These are phyloP conservation scores for Platypus cylindrus DNA, from an alignment of 2,888 invertebrate species.

Conservation along the genomic window DNA sequence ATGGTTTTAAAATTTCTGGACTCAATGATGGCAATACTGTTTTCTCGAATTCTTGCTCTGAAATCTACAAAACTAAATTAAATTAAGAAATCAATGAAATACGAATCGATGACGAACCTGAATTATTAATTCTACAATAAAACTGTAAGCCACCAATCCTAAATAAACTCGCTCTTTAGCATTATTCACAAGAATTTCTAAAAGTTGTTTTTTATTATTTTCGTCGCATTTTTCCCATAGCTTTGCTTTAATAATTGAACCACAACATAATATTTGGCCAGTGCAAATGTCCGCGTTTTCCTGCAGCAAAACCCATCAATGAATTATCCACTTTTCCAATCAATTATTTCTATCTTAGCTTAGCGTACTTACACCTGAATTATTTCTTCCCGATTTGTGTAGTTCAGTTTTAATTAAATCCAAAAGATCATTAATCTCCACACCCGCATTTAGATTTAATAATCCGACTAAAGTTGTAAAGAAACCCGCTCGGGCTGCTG, in stretches of 20 bases:
- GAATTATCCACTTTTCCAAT: background rate
- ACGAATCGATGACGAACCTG: constrained; percentile 31
- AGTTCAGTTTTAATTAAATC: constrained; percentile 51
- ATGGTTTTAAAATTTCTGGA: constrained; percentile 46
- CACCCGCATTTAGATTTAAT: constrained; percentile 39
- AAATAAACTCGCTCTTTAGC: constrained; percentile 51
- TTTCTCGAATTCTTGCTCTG: constrained; percentile 40
- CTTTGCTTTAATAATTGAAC: constrained; percentile 55
- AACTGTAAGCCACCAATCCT: constrained; percentile 44
- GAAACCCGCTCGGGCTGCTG: constrained; percentile 52
- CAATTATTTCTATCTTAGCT: no score
- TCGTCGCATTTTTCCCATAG: constrained; percentile 38
- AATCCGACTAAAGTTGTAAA: constrained; percentile 54
- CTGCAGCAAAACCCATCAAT: constrained; percentile 32
- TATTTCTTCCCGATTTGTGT: constrained; percentile 44
- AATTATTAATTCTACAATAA: constrained; percentile 48
- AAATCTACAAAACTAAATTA: constrained; percentile 16
- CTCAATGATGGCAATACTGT: constrained; percentile 49
- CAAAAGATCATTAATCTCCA: constrained; percentile 42
- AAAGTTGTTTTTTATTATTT: constrained; percentile 39
- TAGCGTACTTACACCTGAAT: constrained; percentile 53
- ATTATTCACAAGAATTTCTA: constrained; percentile 38
- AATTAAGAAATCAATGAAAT: background rate
- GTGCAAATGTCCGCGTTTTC: constrained; percentile 61
- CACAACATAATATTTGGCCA: constrained; percentile 58